Evolutionary conservation across 2,113 vertebrate genomes (phyloP).

Genomic region (Anoura caudifer): DNA sequence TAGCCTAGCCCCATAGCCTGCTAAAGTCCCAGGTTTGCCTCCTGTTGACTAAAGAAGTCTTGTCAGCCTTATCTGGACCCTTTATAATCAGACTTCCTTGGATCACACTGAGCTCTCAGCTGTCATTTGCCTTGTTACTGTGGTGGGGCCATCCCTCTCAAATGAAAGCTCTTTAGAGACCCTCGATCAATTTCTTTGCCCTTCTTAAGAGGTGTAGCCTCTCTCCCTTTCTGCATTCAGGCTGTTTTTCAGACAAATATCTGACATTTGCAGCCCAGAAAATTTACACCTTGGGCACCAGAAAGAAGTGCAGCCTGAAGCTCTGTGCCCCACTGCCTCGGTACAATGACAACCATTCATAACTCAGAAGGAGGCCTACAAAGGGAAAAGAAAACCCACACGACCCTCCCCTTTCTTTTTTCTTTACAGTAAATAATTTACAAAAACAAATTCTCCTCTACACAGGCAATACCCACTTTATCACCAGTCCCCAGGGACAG

Average conservation of each 20-base stretch:
- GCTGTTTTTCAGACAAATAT: slow-evolving; percentile 45
- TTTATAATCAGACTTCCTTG: background rate
- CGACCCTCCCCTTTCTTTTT: background rate
- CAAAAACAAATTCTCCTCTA: slow-evolving; percentile 56
- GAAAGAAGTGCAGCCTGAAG: slow-evolving; percentile 21
- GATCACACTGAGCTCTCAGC: background rate
- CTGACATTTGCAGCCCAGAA: slow-evolving; percentile 38
- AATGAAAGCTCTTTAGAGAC: background rate
- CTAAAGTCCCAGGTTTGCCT: background rate
- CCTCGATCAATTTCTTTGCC: background rate
- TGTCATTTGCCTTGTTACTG: background rate
- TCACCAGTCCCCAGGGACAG: slow-evolving; percentile 48
- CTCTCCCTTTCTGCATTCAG: background rate
- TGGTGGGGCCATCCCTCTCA: background rate
- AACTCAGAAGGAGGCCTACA: background rate
- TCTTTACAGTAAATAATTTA: slow-evolving; percentile 61
- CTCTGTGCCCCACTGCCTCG: background rate
- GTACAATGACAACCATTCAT: slow-evolving; percentile 47
- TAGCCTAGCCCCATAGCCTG: background rate
- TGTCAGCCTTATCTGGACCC: background rate
- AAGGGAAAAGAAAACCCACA: slow-evolving; percentile 8
- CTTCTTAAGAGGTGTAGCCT: background rate
- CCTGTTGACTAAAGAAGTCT: background rate
- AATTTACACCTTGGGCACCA: slow-evolving; percentile 7
- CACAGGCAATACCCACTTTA: slow-evolving; percentile 55